These are phyloP conservation scores for Lota lota DNA, from an alignment of 2,113 vertebrate species.

Conservation along the genomic window DNA sequence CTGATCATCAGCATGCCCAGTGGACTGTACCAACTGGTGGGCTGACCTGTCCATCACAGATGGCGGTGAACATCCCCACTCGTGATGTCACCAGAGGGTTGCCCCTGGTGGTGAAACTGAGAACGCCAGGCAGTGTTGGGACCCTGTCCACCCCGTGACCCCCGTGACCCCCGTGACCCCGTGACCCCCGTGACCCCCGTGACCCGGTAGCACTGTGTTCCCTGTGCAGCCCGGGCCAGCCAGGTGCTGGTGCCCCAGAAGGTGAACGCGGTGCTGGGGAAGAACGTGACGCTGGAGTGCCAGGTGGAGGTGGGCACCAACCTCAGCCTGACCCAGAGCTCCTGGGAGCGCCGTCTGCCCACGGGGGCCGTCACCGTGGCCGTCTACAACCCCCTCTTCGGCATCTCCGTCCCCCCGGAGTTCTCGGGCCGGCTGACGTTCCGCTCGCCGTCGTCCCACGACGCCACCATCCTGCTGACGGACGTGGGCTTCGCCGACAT, in stretches of 20 bases:
- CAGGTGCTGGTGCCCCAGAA: conserved; percentile 85
- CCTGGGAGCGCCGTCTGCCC: conserved; percentile 88
- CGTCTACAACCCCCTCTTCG: conserved; percentile 89
- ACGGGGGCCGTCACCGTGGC: conserved; percentile 86
- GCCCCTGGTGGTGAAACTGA: too few species aligned
- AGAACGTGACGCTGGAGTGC: conserved; percentile 91
- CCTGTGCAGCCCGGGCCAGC: conserved; percentile 74
- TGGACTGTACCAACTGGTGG: too few species aligned
- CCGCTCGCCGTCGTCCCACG: conserved; percentile 84
- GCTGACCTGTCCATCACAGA: too few species aligned
- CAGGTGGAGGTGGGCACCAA: conserved; percentile 82
- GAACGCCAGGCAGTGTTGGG: too few species aligned
- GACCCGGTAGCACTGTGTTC: too few species aligned
- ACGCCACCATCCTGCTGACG: conserved; percentile 88
- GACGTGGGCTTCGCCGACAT: conserved; percentile 92
- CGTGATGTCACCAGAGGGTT: too few species aligned
- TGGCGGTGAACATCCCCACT: too few species aligned
- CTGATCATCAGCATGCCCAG: too few species aligned
- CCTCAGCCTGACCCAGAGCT: conserved; percentile 90
- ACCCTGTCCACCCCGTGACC: not conserved
- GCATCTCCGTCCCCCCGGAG: conserved; percentile 86
- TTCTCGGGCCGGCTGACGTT: conserved; percentile 85
- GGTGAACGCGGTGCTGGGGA: conserved; percentile 90
- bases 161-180: not conserved
- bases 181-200: not conserved